phyloP scores from a whole-genome alignment of 2,113 vertebrate genomes.

The Colossoma macropomum region DNA sequence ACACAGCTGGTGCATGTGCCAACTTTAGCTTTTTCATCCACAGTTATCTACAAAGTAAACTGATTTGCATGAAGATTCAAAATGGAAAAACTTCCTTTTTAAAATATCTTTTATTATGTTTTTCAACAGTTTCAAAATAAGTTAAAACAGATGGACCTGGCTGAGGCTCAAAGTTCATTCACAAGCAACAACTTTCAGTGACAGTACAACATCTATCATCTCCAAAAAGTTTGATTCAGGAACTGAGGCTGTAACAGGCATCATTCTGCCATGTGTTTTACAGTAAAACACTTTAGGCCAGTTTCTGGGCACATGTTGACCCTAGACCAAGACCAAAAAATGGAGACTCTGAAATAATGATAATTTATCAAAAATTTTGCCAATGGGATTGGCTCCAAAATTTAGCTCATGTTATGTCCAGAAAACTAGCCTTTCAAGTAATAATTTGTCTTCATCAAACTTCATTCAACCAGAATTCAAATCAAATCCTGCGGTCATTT shows the following conservation, averaged over 20 bases:
- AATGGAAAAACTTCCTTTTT: slow-evolving; percentile 38
- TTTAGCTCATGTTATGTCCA: not conserved
- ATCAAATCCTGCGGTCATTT: slow-evolving; percentile 45
- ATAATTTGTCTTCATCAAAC: slow-evolving; percentile 35
- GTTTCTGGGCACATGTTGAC: not conserved
- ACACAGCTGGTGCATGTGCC: too few species aligned
- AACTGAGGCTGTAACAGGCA: slow-evolving; percentile 35
- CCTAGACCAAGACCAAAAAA: not conserved
- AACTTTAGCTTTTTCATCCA: too few species aligned
- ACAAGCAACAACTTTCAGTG: slow-evolving; percentile 59
- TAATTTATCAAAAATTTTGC: not conserved
- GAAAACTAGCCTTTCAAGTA: slow-evolving; percentile 47
- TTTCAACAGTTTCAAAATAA: slow-evolving; percentile 72
- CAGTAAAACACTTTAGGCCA: slow-evolving; percentile 59
- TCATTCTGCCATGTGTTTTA: slow-evolving; percentile 53
- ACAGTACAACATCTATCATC: slow-evolving; percentile 53
- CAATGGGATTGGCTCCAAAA: not conserved
- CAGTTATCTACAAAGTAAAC: not conserved
- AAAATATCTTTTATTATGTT: slow-evolving; percentile 61
- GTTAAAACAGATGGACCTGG: slow-evolving; percentile 71
- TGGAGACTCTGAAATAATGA: not conserved
- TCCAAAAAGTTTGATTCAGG: slow-evolving; percentile 52
- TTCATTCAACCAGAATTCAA: slow-evolving; percentile 63
- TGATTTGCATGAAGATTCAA: not conserved
- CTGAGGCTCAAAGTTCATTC: slow-evolving; percentile 65